Evolutionary conservation across 1,140 invertebrate species (phyloP).

Genomic region (Cephus cinctus): DNA sequence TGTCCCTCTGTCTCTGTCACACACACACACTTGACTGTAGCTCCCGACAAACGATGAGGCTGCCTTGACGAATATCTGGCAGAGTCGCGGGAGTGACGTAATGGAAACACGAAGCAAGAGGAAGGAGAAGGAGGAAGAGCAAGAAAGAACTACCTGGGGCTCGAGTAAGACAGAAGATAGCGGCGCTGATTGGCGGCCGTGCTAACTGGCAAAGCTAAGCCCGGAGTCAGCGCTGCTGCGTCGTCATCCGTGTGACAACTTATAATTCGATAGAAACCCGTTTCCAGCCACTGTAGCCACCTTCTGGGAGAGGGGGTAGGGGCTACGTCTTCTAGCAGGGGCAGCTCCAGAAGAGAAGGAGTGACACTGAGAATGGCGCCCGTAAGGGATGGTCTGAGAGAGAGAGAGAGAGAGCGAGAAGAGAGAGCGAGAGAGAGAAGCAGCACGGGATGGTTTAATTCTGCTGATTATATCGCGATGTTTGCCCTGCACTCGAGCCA

Average conservation of each 20-base stretch:
- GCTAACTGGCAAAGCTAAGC: constrained; percentile 42
- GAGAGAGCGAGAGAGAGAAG: neutral
- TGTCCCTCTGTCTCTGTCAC: constrained; percentile 8
- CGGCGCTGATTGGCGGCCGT: constrained; percentile 35
- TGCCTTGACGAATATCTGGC: constrained; percentile 9
- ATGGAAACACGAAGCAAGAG: constrained; percentile 6
- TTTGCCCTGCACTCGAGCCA: too few relatives aligned
- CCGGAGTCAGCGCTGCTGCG: constrained; percentile 30
- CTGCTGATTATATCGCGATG: constrained; percentile 30
- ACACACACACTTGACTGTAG: too few relatives aligned
- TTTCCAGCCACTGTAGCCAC: too few relatives aligned
- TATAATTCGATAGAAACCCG: constrained; percentile 47
- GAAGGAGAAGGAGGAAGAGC: constrained; percentile 16
- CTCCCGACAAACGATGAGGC: too few relatives aligned
- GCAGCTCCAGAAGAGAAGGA: constrained; percentile 2
- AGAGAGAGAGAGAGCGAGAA: neutral
- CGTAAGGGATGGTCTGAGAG: constrained; percentile 1
- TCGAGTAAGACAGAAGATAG: too few relatives aligned
- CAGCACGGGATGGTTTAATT: constrained; percentile 18
- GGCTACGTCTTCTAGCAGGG: too few relatives aligned
- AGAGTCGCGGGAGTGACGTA: constrained; percentile 7
- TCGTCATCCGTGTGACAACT: constrained; percentile 46
- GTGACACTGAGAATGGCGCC: neutral
- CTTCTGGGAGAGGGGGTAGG: too few relatives aligned
- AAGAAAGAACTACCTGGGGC: too few relatives aligned